A percentile compares a stretch with the other conserved stretches of the same genome.
These are phyloP conservation scores for Cotesia typhae DNA, from an alignment of 1,140 invertebrate genomes.

Conservation along the genomic window DNA sequence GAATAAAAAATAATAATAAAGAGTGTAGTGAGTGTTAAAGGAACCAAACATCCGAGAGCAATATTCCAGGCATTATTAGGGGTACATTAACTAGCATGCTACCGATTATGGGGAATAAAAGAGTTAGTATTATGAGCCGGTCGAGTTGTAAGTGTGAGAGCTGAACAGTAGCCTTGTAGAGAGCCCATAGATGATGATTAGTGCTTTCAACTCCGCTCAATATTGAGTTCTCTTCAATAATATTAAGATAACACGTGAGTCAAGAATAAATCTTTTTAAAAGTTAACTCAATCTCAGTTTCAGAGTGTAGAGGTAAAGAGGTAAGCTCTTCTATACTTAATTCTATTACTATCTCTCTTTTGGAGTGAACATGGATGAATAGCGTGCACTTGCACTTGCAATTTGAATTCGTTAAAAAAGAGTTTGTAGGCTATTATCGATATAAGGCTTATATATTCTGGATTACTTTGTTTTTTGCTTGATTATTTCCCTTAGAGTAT, in stretches of 20 bases:
- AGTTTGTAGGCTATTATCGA: too few species aligned
- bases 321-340: too few species aligned
- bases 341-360: too few species aligned
- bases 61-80: slow-evolving; percentile 57
- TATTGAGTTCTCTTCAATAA: slow-evolving; percentile 24
- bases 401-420: slow-evolving; percentile 55
- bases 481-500: too few species aligned
- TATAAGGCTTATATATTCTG: too few species aligned
- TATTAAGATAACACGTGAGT: slow-evolving; percentile 48
- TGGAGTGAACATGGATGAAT: slow-evolving; percentile 35
- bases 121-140: too few species aligned
- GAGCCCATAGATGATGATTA: slow-evolving; percentile 58
- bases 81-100: slow-evolving; percentile 47
- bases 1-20: slow-evolving; percentile 42
- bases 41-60: slow-evolving; percentile 39
- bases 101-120: too few species aligned
- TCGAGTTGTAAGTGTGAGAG: too few species aligned
- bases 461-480: too few species aligned
- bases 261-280: too few species aligned
- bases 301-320: too few species aligned
- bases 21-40: slow-evolving; percentile 11
- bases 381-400: slow-evolving; percentile 52
- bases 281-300: slow-evolving; percentile 31
- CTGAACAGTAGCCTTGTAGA: slow-evolving; percentile 26
- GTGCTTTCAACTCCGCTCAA: slow-evolving; percentile 46